A percentile compares a stretch with the other conserved stretches of the same genome.
These are phyloP conservation scores for Pherbina coryleti DNA, from an alignment of 2,888 invertebrate species.

Conservation along the genomic window DNA sequence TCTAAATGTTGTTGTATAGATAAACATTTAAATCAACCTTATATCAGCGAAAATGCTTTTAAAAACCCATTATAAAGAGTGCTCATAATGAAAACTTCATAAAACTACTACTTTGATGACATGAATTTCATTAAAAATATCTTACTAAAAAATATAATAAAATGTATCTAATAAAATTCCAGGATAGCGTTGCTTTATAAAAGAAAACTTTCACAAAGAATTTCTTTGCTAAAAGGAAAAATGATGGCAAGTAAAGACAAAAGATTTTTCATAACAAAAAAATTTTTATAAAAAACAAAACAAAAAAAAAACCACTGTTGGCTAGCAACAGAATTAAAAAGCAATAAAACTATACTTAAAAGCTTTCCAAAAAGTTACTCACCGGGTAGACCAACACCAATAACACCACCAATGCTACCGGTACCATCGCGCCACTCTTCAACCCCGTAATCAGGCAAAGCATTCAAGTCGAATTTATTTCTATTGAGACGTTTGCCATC, in stretches of 20 bases:
- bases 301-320: constrained; percentile 22
- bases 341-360: constrained; percentile 20
- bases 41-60: too few relatives aligned
- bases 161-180: too few relatives aligned
- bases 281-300: not conserved
- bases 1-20: too few relatives aligned
- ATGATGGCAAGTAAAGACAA: not conserved
- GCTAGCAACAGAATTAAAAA: constrained; percentile 29
- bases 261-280: not conserved
- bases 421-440: constrained; percentile 80
- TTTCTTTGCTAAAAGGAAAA: too few relatives aligned
- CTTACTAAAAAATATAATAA: too few relatives aligned
- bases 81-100: too few relatives aligned
- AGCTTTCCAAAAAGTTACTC: constrained; percentile 12
- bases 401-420: constrained; percentile 52
- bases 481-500: constrained; percentile 69
- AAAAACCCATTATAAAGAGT: too few relatives aligned
- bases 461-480: constrained; percentile 73
- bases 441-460: constrained; percentile 77
- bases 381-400: constrained; percentile 31
- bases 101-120: too few relatives aligned
- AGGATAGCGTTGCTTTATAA: too few relatives aligned
- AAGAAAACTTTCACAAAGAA: too few relatives aligned
- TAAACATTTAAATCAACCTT: too few relatives aligned
- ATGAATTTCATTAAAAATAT: too few relatives aligned